Evolutionary conservation across 2,797 vertebrate species (phyloP).

Genomic region (Sebastes kiyomatsui): DNA sequence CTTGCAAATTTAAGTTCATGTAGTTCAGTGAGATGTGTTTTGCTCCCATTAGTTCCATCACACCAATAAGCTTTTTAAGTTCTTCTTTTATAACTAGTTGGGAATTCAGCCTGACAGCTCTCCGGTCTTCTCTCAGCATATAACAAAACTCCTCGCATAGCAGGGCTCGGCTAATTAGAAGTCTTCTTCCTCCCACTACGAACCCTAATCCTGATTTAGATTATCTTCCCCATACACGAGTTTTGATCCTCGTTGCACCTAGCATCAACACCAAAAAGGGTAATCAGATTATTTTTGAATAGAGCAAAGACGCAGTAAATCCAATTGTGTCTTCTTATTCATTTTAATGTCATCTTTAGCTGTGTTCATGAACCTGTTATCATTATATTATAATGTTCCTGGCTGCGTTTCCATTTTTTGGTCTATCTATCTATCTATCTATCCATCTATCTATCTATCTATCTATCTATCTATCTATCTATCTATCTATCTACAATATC

Average conservation of each 20-base stretch:
- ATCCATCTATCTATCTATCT: no score
- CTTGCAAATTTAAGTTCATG: background rate
- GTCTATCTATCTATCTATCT: no score
- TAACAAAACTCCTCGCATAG: slow-evolving; percentile 17
- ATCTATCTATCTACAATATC: no score
- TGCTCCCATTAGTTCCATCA: slow-evolving; percentile 19
- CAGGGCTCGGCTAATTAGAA: slow-evolving; percentile 36
- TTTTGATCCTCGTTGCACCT: slow-evolving; percentile 1
- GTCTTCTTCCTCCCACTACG: slow-evolving; percentile 25
- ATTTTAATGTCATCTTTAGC: background rate
- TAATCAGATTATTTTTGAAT: slow-evolving; percentile 32
- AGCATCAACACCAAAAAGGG: background rate
- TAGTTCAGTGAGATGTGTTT: slow-evolving; percentile 9
- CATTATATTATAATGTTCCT: no score
- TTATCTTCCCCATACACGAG: background rate
- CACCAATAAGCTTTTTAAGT: slow-evolving; percentile 9
- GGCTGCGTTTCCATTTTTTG: no score
- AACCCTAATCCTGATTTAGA: slow-evolving; percentile 38
- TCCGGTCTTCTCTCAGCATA: slow-evolving; percentile 17
- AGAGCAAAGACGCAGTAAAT: slow-evolving; percentile 26
- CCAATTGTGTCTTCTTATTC: background rate
- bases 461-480: no score
- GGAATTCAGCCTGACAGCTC: slow-evolving; percentile 20
- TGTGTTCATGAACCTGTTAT: background rate
- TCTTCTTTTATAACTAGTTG: slow-evolving; percentile 12